Evolutionary conservation across 2,888 invertebrate species (phyloP), one percentile per base, ranked within the genome.

Genomic region (Cheilosia impressa): DNA sequence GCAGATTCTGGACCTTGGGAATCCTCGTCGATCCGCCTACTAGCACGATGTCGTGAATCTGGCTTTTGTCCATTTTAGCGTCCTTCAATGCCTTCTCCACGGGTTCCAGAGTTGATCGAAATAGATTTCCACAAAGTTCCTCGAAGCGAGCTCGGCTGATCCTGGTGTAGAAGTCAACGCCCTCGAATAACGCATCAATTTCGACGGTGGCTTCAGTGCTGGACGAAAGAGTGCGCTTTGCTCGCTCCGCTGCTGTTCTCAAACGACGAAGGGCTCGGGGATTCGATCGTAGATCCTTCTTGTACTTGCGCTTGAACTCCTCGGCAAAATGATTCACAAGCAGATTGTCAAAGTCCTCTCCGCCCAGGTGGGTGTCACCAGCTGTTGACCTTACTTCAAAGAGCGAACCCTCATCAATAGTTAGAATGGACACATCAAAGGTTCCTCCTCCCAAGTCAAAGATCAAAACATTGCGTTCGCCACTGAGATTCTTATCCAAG

Each of bases 341-440:
- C 24, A 96, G 93, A 92, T 96, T 96, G 50, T 97, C 97, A 89
- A 96, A 96, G 93, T 97, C 97, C 93, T 97, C 97, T 87, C 97
- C 97, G 89, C 97, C 97, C 92, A 97, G 94, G 91, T 97, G 98
- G 85, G 97, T 98, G 91, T 98, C 97, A 84, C 97, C 97, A 79
- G 97, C 96, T 27, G 97, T 98, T 7, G 97, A 96, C 91, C 97
- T 97, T 10, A 97, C 98, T 91, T 98, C 98, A 92, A 98, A 98
- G 89, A 96, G 94, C 1, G 87, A 87, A 93, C 97, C 95, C 91
- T 98, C 97, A 93, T 97, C 98, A 91, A 98, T 98, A 88, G 97
- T 97, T 89, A 98, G 93, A 90, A 98, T 96, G 85, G 98, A 98
- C 53, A 98, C 98, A 93, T 98, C 98, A 92, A 98, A 98, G 88